Conservation (phyloP, 2,113 vertebrate species). For the Protobothrops flavoviridis region DNA sequence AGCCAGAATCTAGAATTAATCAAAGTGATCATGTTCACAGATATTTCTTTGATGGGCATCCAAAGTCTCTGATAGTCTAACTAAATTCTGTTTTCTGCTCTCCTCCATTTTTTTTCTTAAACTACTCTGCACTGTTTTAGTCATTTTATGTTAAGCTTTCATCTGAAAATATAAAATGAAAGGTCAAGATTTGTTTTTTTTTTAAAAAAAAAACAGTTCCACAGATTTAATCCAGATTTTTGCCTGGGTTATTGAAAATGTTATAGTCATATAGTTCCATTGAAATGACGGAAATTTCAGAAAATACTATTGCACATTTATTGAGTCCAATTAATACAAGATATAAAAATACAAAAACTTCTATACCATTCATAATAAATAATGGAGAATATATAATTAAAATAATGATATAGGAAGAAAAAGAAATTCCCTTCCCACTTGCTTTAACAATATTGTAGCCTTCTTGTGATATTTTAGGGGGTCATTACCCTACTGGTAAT, state of each 20-base stretch:
- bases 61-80: background rate
- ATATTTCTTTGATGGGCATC: background rate
- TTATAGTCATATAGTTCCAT: background rate
- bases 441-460: background rate
- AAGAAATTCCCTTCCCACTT: background rate
- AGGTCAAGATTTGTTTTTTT: background rate
- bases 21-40: background rate
- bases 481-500: too few relatives aligned
- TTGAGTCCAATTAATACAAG: background rate
- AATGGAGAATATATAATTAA: background rate
- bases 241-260: background rate
- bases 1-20: background rate
- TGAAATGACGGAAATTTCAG: background rate
- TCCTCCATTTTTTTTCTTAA: background rate
- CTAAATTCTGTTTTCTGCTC: background rate
- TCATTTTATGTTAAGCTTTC: background rate
- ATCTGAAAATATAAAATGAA: background rate
- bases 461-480: background rate
- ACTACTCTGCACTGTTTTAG: background rate
- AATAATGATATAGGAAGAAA: background rate
- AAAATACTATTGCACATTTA: background rate
- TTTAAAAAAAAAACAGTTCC: background rate
- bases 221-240: background rate
- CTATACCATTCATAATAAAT: background rate
- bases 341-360: background rate